Conservation (phyloP, 1,140 invertebrate genomes). For the Drosophila murphyi region DNA sequence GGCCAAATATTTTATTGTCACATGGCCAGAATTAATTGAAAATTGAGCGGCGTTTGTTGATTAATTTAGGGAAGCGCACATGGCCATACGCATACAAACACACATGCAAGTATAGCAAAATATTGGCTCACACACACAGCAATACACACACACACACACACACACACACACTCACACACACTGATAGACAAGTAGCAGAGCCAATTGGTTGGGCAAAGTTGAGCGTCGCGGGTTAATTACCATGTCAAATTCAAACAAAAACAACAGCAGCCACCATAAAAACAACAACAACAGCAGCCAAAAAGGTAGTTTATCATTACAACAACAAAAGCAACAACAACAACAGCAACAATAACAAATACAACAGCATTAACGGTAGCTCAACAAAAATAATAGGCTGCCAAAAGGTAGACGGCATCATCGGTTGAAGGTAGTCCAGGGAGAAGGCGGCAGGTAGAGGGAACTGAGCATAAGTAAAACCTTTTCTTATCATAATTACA, state of each 20-base stretch:
- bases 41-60: conserved; percentile 71
- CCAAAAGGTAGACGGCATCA: conserved; percentile 57
- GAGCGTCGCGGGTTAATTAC: conserved; percentile 81
- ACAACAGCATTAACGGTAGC: conserved; percentile 58
- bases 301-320: conserved; percentile 78
- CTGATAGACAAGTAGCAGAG: conserved; percentile 18
- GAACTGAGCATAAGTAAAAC: conserved; percentile 64
- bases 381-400: conserved; percentile 77
- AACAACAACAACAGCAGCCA: conserved; percentile 34
- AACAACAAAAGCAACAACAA: conserved; percentile 58
- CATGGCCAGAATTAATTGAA: conserved; percentile 72
- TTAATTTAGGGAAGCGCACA: conserved; percentile 76
- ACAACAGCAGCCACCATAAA: conserved; percentile 63
- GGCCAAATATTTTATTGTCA: conserved; percentile 66
- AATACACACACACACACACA: conserved; percentile 21
- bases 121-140: conserved; percentile 11
- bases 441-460: conserved; percentile 26
- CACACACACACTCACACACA: conserved; percentile 34
- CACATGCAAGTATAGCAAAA: not conserved
- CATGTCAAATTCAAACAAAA: conserved; percentile 83
- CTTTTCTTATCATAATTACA: conserved; percentile 83
- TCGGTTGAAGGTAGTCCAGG: conserved; percentile 7
- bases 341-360: conserved; percentile 50
- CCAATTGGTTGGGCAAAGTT: conserved; percentile 77
- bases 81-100: conserved; percentile 20